phyloP scores from a whole-genome alignment of 2,113 vertebrate genomes.

The Silurus meridionalis region DNA sequence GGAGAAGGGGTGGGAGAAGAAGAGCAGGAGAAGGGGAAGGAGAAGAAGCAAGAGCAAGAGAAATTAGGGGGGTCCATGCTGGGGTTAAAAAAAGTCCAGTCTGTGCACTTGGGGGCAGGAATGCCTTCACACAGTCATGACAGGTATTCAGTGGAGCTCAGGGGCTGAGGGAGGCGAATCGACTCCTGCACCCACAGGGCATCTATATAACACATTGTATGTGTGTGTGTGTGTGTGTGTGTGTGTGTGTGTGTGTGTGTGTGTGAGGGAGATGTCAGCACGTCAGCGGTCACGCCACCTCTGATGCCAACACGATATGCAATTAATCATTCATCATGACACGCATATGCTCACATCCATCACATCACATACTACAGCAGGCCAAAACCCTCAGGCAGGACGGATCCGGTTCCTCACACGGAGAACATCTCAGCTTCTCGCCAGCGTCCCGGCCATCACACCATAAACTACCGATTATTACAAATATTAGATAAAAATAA shows the following conservation, averaged over 20 bases:
- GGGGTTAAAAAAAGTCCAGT: constrained; percentile 37
- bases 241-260: constrained; percentile 9
- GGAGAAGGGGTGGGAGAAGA: background rate
- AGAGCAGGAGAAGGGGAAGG: too few relatives aligned
- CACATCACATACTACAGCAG: constrained; percentile 7
- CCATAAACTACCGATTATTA: background rate
- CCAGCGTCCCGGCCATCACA: background rate
- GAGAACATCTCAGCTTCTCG: background rate
- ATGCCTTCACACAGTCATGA: constrained; percentile 43
- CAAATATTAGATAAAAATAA: background rate
- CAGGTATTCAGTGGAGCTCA: constrained; percentile 45
- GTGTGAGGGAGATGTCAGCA: constrained; percentile 31
- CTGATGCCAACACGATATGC: constrained; percentile 48
- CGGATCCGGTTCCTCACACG: background rate
- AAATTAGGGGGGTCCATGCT: constrained; percentile 22
- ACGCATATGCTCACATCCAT: constrained; percentile 46
- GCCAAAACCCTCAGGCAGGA: constrained; percentile 21
- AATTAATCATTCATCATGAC: constrained; percentile 59
- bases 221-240: constrained; percentile 7
- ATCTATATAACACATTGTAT: constrained; percentile 52
- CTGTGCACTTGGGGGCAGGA: constrained; percentile 30
- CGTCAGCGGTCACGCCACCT: constrained; percentile 31
- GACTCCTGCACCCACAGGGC: constrained; percentile 51
- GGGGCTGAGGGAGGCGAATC: constrained; percentile 49
- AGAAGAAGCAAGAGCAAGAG: background rate